Conservation (phyloP, 2,888 invertebrate species). For the Rhamnusium bicolor region DNA sequence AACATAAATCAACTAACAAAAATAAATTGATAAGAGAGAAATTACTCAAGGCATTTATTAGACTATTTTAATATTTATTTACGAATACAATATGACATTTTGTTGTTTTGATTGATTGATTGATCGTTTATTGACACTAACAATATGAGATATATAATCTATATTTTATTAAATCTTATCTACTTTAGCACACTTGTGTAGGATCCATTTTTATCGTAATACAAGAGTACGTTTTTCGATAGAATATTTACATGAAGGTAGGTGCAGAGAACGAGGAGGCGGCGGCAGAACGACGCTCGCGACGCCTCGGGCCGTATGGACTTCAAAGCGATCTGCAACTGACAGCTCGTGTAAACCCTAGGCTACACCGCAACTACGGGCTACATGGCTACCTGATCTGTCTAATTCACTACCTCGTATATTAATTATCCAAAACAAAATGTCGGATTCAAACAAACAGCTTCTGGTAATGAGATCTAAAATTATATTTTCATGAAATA, state of each 20-base stretch:
- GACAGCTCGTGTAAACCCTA: slow-evolving; percentile 61
- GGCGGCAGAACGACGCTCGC: slow-evolving; percentile 50
- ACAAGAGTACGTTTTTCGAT: slow-evolving; percentile 1
- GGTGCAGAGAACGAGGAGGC: slow-evolving; percentile 22
- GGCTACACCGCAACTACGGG: slow-evolving; percentile 52
- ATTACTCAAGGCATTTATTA: slow-evolving; percentile 34
- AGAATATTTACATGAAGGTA: slow-evolving; percentile 4
- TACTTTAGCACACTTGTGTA: slow-evolving; percentile 8
- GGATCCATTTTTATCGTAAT: neutral
- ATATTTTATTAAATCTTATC: slow-evolving; percentile 34
- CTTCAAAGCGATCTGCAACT: slow-evolving; percentile 64
- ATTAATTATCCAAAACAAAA: slow-evolving; percentile 43
- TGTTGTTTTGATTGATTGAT: slow-evolving; percentile 50
- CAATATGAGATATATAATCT: slow-evolving; percentile 34
- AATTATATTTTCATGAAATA: slow-evolving; percentile 5
- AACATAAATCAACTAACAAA: slow-evolving; percentile 17
- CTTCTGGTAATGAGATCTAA: slow-evolving; percentile 9
- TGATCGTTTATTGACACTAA: slow-evolving; percentile 41
- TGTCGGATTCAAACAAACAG: slow-evolving; percentile 24
- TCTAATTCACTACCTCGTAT: slow-evolving; percentile 53
- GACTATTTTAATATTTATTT: slow-evolving; percentile 42
- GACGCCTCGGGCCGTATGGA: slow-evolving; percentile 54
- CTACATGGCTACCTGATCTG: slow-evolving; percentile 54
- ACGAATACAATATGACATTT: slow-evolving; percentile 46
- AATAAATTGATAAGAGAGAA: slow-evolving; percentile 38